Evolutionary conservation across 2,113 vertebrate species (phyloP).

Genomic region (Lutjanus erythropterus): DNA sequence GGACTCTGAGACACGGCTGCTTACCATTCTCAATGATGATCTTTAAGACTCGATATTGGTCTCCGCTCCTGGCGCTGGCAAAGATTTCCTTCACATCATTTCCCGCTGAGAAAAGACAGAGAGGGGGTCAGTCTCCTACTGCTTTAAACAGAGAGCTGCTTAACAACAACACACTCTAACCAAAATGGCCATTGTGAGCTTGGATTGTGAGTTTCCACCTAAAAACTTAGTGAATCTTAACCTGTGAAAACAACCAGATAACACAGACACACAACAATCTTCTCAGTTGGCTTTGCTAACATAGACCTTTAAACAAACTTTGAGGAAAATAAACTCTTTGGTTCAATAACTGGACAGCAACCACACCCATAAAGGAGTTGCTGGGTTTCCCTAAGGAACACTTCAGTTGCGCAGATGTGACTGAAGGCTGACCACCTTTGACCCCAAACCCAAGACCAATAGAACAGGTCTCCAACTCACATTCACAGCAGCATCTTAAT

Average conservation of each 20-base stretch:
- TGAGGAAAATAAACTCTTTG: background rate
- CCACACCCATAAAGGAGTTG: too few relatives aligned
- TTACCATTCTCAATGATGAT: conserved; percentile 94
- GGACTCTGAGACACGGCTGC: conserved; percentile 28
- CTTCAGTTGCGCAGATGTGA: background rate
- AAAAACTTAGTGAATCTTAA: background rate
- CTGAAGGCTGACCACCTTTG: conserved; percentile 10
- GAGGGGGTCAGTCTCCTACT: background rate
- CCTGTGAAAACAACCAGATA: conserved; percentile 4
- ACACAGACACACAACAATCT: background rate
- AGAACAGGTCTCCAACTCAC: background rate
- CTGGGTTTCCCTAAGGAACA: background rate
- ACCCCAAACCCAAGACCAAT: background rate
- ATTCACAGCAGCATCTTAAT: background rate
- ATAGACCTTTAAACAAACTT: background rate
- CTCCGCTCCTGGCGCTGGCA: conserved; percentile 92
- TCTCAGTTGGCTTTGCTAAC: background rate
- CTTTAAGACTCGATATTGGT: conserved; percentile 91
- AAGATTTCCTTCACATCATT: conserved; percentile 92
- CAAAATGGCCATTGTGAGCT: background rate
- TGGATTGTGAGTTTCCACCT: background rate
- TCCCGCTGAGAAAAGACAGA: conserved; percentile 84
- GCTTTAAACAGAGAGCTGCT: conserved; percentile 16
- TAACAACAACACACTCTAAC: background rate
- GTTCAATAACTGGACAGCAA: background rate